Base-by-base conservation (phyloP, 2,113 vertebrate species). In the Beaufortia kweichowensis region DNA sequence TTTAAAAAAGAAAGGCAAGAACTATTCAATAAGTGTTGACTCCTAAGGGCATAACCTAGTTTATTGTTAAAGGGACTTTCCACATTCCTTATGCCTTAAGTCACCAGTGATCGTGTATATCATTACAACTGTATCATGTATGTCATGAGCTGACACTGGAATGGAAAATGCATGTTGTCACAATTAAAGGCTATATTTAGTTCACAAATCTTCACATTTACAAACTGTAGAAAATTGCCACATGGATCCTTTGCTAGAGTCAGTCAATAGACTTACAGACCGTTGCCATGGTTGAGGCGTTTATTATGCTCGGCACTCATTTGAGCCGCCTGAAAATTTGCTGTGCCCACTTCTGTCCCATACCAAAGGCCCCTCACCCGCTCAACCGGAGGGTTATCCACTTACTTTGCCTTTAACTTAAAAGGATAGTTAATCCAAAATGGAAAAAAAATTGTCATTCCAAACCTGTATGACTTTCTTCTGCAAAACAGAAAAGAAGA, bases 271-370 rank as follows among this genome's bases (percentile, higher is more conserved):
- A 83, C 28, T 82, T 69, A 59, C 63, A 83, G 79, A 56, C 60
- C 71, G 83, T 83, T 88, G 77, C 83, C 83, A 83, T 56, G 63
- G 66, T 77, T 73, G 63, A 85, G 62, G 67, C 80, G 84, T 88
- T 89, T 83, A 84, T 85, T 75, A 77, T 83, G 70, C 62, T 73
- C 82, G 24, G 29, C 82, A 83, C 86, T 84, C 55, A 82, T 88
- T 87, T 81, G 81, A 77, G 75, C 66, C 75, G 9, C 5, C 79
- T 82, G 70, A 82, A 85, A 81, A 78, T 82, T 57, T 61, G 28
- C 41, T 41, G 26, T 64, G 53, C 61, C 74, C 46, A 15, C 3
- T 53, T 33, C 21, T 33, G 26, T 26, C 59, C 33, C 61, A 55
- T 76, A 29, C 62, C 53, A 66, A 66, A 43, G 31, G 53, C 61